Evolutionary conservation across 1,140 invertebrate genomes (phyloP).

Genomic region (Drosophila baimaii): DNA sequence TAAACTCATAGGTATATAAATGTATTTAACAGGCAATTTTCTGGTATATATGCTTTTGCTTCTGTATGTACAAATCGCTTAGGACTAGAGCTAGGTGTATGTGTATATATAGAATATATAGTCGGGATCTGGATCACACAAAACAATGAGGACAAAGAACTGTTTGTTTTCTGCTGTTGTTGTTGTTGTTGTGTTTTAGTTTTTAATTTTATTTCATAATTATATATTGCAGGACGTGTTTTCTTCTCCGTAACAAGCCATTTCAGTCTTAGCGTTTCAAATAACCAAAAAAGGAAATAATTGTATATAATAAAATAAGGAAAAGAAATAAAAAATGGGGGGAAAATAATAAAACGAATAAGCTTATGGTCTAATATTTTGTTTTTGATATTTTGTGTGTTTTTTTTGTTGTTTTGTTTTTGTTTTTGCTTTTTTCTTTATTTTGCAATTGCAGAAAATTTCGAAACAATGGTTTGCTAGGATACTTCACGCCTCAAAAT

Average conservation of each 20-base stretch:
- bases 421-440: constrained; percentile 57
- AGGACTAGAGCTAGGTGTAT: constrained; percentile 49
- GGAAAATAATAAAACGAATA: constrained; percentile 49
- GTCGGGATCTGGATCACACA: constrained; percentile 67
- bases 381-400: constrained; percentile 34
- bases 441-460: constrained; percentile 67
- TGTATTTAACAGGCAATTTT: constrained; percentile 83
- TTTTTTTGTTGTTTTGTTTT: constrained; percentile 27
- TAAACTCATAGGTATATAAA: constrained; percentile 76
- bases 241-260: constrained; percentile 80
- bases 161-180: constrained; percentile 40
- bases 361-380: constrained; percentile 65
- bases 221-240: constrained; percentile 72
- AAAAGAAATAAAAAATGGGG: constrained; percentile 38
- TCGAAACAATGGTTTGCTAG: constrained; percentile 81
- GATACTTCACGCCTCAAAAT: constrained; percentile 65
- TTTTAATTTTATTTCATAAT: constrained; percentile 48
- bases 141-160: constrained; percentile 53
- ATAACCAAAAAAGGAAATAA: constrained; percentile 71
- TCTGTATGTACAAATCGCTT: constrained; percentile 70
- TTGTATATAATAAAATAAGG: constrained; percentile 46
- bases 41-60: constrained; percentile 61
- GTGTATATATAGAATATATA: constrained; percentile 38
- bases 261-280: constrained; percentile 84
- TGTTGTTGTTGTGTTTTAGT: constrained; percentile 38